These are phyloP conservation scores for Peromyscus attwateri DNA, from an alignment of 2,797 vertebrate species.

Conservation along the genomic window DNA sequence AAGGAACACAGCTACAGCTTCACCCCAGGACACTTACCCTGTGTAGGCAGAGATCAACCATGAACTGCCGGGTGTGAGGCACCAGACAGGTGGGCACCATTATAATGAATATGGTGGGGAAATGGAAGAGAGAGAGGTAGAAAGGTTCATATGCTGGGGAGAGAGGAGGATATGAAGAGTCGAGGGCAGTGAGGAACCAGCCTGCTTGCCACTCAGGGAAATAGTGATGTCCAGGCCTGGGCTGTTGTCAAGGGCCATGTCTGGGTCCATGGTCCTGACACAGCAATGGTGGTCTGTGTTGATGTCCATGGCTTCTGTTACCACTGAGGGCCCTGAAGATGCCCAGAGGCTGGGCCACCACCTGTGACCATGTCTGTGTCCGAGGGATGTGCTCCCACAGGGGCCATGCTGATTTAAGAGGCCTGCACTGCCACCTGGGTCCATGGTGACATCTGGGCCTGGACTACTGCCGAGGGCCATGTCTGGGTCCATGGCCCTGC, in stretches of 20 bases:
- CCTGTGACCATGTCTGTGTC: not conserved
- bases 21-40: not conserved
- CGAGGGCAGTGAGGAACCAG: not conserved
- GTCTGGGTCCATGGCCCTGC: no score
- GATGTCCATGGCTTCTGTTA: not conserved
- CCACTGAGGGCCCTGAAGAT: not conserved
- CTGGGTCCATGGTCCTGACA: not conserved
- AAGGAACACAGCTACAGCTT: not conserved
- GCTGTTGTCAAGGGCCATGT: not conserved
- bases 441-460: no score
- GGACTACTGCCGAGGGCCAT: no score
- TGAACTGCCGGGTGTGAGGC: not conserved
- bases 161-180: not conserved
- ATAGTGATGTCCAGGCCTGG: not conserved
- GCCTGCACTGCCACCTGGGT: no score
- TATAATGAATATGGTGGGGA: not conserved
- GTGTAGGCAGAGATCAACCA: not conserved
- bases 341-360: not conserved
- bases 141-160: not conserved
- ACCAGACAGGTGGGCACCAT: not conserved
- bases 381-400: not conserved
- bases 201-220: not conserved
- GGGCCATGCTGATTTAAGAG: not conserved
- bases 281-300: not conserved
- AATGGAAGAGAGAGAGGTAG: not conserved